Evolutionary conservation across 1,140 invertebrate genomes (phyloP).

Genomic region (Platyura marginata): DNA sequence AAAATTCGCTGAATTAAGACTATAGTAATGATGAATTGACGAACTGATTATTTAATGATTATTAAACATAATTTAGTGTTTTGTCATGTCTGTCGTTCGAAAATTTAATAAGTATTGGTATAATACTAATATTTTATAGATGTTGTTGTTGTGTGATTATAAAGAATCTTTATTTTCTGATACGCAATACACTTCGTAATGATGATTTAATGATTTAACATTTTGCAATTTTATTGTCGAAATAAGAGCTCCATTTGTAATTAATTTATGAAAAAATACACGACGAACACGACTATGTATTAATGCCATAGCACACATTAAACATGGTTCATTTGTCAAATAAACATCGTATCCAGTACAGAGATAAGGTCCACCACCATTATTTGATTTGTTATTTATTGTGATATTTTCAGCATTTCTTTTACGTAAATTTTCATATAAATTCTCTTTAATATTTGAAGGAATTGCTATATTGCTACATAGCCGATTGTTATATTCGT

Average conservation of each 20-base stretch:
- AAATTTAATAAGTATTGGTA: no score
- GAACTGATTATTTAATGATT: no score
- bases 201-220: constrained; percentile 71
- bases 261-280: constrained; percentile 56
- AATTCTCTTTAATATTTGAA: background rate
- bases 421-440: background rate
- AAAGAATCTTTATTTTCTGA: background rate
- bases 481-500: no score
- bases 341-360: constrained; percentile 83
- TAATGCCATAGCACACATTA: constrained; percentile 88
- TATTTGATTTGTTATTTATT: no score
- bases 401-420: no score
- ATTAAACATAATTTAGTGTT: no score
- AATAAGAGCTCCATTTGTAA: constrained; percentile 47
- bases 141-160: background rate
- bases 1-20: no score
- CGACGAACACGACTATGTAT: constrained; percentile 68
- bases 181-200: constrained; percentile 49
- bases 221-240: constrained; percentile 56
- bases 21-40: no score
- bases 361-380: constrained; percentile 61
- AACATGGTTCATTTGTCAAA: constrained; percentile 67
- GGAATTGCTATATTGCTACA: background rate
- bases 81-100: no score
- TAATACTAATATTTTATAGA: background rate